These are phyloP conservation scores for Xanthia togata DNA, from an alignment of 2,888 invertebrate genomes.

Conservation along the genomic window DNA sequence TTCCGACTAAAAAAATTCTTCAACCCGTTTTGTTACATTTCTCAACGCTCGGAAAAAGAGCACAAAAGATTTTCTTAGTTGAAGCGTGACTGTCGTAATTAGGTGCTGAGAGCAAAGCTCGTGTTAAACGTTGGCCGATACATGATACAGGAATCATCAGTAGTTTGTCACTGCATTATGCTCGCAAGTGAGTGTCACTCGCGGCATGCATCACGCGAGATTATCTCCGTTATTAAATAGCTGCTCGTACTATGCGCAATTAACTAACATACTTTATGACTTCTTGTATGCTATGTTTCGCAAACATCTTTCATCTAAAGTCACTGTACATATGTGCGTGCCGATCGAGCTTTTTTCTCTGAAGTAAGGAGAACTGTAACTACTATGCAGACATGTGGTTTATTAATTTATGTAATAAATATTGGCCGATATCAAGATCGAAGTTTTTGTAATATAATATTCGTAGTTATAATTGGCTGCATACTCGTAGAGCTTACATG, in stretches of 20 bases:
- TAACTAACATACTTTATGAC: slow-evolving; percentile 62
- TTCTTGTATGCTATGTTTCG: slow-evolving; percentile 49
- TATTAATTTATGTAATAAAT: slow-evolving; percentile 62
- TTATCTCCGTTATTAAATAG: slow-evolving; percentile 67
- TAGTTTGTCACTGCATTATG: slow-evolving; percentile 67
- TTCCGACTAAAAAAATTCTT: slow-evolving; percentile 83
- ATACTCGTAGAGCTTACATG: slow-evolving; percentile 7
- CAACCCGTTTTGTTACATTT: slow-evolving; percentile 87
- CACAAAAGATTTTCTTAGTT: slow-evolving; percentile 89
- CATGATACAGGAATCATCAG: slow-evolving; percentile 67
- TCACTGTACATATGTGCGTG: slow-evolving; percentile 36
- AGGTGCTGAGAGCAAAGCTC: slow-evolving; percentile 82
- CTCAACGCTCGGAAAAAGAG: slow-evolving; percentile 87
- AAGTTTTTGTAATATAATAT: slow-evolving; percentile 53
- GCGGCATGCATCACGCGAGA: slow-evolving; percentile 64
- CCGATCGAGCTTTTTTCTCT: slow-evolving; percentile 40
- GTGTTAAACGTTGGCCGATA: slow-evolving; percentile 68
- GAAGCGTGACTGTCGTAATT: slow-evolving; percentile 90
- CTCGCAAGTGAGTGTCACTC: slow-evolving; percentile 60
- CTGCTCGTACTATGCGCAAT: slow-evolving; percentile 61
- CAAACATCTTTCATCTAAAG: slow-evolving; percentile 49
- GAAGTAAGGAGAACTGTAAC: slow-evolving; percentile 29
- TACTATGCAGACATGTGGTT: slow-evolving; percentile 55
- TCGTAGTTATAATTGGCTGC: slow-evolving; percentile 50
- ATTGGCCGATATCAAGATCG: slow-evolving; percentile 45